These are phyloP conservation scores for Sprattus sprattus DNA, from an alignment of 2,113 vertebrate genomes.

Conservation along the genomic window DNA sequence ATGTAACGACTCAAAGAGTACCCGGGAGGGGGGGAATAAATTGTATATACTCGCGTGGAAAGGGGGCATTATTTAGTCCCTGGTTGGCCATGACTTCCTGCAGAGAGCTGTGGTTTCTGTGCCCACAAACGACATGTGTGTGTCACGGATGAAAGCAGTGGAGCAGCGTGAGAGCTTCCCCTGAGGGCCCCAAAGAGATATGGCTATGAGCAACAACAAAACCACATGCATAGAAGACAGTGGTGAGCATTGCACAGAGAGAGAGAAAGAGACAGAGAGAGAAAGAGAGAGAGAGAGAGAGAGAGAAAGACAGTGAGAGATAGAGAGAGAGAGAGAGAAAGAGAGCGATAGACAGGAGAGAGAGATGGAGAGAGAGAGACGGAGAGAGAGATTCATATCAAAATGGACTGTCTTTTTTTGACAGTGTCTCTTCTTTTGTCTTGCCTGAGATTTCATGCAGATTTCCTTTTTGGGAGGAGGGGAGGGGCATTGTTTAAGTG, in stretches of 20 bases:
- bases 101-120: slow-evolving; percentile 41
- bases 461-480: neutral
- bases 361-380: neutral
- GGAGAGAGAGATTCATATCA: neutral
- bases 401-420: slow-evolving; percentile 29
- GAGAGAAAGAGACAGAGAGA: neutral
- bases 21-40: neutral
- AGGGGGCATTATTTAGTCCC: slow-evolving; percentile 38
- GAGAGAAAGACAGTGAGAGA: neutral
- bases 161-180: slow-evolving; percentile 32
- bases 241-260: slow-evolving; percentile 24
- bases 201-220: slow-evolving; percentile 31
- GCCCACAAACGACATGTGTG: slow-evolving; percentile 44
- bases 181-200: slow-evolving; percentile 30
- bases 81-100: slow-evolving; percentile 30
- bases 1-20: slow-evolving; percentile 42
- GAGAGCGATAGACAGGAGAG: neutral
- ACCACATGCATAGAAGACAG: slow-evolving; percentile 36
- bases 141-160: slow-evolving; percentile 42
- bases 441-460: neutral
- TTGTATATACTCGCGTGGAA: neutral
- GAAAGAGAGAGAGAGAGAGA: neutral
- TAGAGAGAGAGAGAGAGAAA: neutral
- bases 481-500: neutral
- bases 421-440: slow-evolving; percentile 27